Evolutionary conservation across 2,888 invertebrate genomes (phyloP).

Genomic region (Venusia cambrica): DNA sequence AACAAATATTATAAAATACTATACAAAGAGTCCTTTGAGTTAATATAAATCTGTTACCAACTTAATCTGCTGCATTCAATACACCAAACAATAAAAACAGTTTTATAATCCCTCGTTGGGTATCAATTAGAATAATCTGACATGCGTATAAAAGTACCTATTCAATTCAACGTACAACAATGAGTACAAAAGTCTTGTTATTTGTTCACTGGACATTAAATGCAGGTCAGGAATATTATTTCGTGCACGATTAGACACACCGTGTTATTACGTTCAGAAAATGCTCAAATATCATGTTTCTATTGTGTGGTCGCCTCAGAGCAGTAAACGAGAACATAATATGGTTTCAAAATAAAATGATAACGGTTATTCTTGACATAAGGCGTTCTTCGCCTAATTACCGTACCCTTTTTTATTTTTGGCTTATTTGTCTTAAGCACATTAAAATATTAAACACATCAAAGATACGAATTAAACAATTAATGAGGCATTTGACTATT

Average conservation of each 20-base stretch:
- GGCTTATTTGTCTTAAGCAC: too few species aligned
- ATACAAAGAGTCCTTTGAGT: too few species aligned
- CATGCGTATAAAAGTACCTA: constrained; percentile 11
- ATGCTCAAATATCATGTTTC: constrained; percentile 44
- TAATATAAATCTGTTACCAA: constrained; percentile 11
- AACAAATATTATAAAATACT: too few species aligned
- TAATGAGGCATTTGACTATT: too few species aligned
- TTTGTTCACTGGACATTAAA: constrained; percentile 44
- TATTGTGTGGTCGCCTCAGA: constrained; percentile 34
- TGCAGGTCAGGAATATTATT: constrained; percentile 49
- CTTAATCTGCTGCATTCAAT: constrained; percentile 7
- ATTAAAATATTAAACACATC: too few species aligned
- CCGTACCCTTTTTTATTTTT: too few species aligned
- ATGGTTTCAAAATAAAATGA: too few species aligned
- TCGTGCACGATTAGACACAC: constrained; percentile 52
- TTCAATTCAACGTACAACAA: constrained; percentile 32
- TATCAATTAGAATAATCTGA: constrained; percentile 20
- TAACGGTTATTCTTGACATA: too few species aligned
- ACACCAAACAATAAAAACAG: constrained; percentile 13
- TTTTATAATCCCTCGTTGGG: constrained; percentile 8
- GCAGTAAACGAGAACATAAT: too few species aligned
- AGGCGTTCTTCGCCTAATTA: too few species aligned
- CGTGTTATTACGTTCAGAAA: constrained; percentile 47
- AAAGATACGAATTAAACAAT: too few species aligned
- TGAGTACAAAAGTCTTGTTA: constrained; percentile 41